phyloP scores from a whole-genome alignment of 2,888 invertebrate genomes.

The Meta bourneti region DNA sequence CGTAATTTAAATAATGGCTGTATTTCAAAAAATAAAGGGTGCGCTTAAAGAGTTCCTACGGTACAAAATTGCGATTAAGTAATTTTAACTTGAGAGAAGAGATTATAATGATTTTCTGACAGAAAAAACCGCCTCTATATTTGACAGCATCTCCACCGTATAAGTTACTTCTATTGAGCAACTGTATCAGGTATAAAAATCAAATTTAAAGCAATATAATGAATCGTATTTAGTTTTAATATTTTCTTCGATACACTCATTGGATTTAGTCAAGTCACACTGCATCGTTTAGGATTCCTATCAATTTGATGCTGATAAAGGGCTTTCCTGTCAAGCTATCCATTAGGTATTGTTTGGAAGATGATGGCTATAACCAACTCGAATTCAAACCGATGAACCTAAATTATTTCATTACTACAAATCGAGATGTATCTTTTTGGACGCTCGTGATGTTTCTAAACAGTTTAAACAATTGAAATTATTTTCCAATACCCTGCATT shows the following conservation, averaged over 20 bases:
- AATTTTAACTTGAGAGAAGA: not conserved
- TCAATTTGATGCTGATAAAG: too few relatives aligned
- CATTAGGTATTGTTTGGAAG: too few relatives aligned
- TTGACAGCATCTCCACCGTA: not conserved
- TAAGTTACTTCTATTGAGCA: conserved; percentile 2
- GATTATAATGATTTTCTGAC: not conserved
- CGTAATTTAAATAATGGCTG: not conserved
- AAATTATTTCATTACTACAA: too few relatives aligned
- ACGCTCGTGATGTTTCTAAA: not conserved
- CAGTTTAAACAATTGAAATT: not conserved
- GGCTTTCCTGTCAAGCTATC: too few relatives aligned
- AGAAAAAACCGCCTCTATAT: not conserved
- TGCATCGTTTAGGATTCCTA: too few relatives aligned
- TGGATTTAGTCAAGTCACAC: too few relatives aligned
- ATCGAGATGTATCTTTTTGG: not conserved
- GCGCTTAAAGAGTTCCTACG: not conserved
- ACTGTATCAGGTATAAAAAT: conserved; percentile 24
- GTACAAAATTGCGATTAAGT: not conserved
- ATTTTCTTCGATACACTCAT: too few relatives aligned
- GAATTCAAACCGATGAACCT: too few relatives aligned
- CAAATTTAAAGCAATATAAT: not conserved
- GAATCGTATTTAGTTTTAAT: too few relatives aligned
- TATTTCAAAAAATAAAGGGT: not conserved
- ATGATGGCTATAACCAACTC: too few relatives aligned
- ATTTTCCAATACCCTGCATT: not conserved